A percentile compares a stretch with the other conserved stretches of the same genome.
phyloP scores from a whole-genome alignment of 2,797 vertebrate species.

The Telmatherina bonti region DNA sequence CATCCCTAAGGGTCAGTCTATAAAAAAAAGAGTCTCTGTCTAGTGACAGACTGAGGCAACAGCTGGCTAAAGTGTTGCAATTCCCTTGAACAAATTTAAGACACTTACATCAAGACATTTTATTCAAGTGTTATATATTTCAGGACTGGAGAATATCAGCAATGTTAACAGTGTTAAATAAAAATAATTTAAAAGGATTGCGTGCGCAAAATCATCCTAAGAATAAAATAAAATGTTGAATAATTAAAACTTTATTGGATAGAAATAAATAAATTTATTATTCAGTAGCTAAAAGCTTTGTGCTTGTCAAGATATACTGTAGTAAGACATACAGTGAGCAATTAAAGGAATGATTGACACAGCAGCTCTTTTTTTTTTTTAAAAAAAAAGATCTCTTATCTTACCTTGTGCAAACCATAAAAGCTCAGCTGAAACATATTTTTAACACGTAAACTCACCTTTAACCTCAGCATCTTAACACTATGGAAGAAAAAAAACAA shows the following conservation, averaged over 20 bases:
- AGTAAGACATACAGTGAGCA: constrained; percentile 14
- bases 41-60: constrained; percentile 74
- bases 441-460: constrained; percentile 44
- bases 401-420: constrained; percentile 44
- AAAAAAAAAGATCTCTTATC: constrained; percentile 25
- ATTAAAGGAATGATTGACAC: constrained; percentile 39
- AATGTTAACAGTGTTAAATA: constrained; percentile 26
- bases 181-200: constrained; percentile 30
- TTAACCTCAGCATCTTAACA: constrained; percentile 51
- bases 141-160: constrained; percentile 33
- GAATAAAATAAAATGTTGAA: constrained; percentile 10
- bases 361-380: neutral
- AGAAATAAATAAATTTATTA: constrained; percentile 24
- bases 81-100: constrained; percentile 62
- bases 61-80: constrained; percentile 62
- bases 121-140: constrained; percentile 47
- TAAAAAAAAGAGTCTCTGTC: constrained; percentile 38
- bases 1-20: constrained; percentile 61
- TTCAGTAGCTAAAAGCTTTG: constrained; percentile 20
- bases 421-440: constrained; percentile 33
- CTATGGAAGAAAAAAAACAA: constrained; percentile 39
- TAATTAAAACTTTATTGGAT: constrained; percentile 10
- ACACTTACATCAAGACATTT: constrained; percentile 55
- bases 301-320: neutral
- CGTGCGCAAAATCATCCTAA: constrained; percentile 1